Conservation (phyloP, 2,888 invertebrate species). For the Agrochola circellaris region DNA sequence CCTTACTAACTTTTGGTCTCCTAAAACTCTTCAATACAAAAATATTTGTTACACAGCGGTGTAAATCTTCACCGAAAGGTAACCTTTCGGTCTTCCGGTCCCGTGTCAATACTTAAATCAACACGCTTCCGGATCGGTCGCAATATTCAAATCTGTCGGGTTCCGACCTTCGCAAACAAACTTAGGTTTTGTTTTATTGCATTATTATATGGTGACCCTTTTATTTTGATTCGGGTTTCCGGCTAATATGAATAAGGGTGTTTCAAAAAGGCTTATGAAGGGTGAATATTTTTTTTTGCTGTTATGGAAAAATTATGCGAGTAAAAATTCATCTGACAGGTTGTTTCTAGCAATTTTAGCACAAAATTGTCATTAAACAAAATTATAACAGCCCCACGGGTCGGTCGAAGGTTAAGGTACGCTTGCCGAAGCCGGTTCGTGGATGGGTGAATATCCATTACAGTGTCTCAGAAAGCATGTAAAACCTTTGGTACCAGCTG, state of each 20-base stretch:
- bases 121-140: slow-evolving; percentile 61
- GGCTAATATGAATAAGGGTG: slow-evolving; percentile 37
- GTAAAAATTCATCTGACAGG: not conserved
- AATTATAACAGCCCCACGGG: no score
- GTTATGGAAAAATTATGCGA: not conserved
- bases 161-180: slow-evolving; percentile 62
- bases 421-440: no score
- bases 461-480: no score
- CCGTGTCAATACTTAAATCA: slow-evolving; percentile 68
- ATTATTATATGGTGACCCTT: slow-evolving; percentile 56
- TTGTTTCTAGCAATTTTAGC: no score
- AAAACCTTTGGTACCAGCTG: no score
- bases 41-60: slow-evolving; percentile 26
- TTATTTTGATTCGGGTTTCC: slow-evolving; percentile 48
- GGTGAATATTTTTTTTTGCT: not conserved
- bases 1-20: not conserved
- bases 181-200: slow-evolving; percentile 64
- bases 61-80: slow-evolving; percentile 18
- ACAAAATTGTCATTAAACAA: no score
- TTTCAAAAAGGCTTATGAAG: slow-evolving; percentile 10
- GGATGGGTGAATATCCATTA: no score
- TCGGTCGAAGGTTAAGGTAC: no score
- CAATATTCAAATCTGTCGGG: slow-evolving; percentile 67
- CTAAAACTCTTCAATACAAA: not conserved
- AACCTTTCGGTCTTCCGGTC: slow-evolving; percentile 7